Percentiles rank a stretch among this genome's conserved stretches.
phyloP scores from a whole-genome alignment of 2,113 vertebrate genomes.

The Elaphurus davidianus region DNA sequence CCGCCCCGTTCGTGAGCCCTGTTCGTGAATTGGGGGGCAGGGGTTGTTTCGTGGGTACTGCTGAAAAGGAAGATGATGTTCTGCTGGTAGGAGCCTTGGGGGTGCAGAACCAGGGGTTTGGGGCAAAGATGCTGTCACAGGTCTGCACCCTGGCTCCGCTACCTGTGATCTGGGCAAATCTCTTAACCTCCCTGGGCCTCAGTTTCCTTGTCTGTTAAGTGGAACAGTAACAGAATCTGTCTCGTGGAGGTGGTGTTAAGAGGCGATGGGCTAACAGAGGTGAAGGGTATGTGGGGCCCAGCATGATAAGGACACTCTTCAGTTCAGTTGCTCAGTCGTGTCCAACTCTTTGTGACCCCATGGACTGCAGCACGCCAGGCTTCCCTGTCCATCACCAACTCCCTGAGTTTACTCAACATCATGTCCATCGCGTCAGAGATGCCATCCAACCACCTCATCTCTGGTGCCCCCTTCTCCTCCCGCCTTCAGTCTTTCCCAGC shows the following conservation, averaged over 20 bases:
- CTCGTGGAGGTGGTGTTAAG: background rate
- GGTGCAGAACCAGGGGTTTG: accelerated
- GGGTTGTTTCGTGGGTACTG: background rate
- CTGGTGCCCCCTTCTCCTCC: background rate
- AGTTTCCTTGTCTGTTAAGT: background rate
- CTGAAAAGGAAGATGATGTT: background rate
- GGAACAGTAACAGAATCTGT: background rate
- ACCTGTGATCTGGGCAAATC: background rate
- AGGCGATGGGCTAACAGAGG: background rate
- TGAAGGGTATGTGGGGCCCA: background rate
- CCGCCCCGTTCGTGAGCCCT: accelerated
- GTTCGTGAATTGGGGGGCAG: background rate
- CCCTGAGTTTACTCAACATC: background rate
- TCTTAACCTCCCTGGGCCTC: background rate
- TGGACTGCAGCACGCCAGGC: background rate
- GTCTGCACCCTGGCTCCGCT: background rate
- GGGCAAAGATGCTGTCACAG: background rate
- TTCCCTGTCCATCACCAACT: background rate
- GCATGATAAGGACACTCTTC: background rate
- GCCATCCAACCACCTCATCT: background rate
- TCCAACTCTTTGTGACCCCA: background rate
- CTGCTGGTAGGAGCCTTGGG: background rate
- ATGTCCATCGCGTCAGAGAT: background rate
- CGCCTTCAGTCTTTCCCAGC: background rate
- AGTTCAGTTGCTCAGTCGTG: background rate